Evolutionary conservation across 2,797 vertebrate genomes (phyloP), one percentile per base, ranked within the genome.

Genomic region (Pseudochirops corinnae): DNA sequence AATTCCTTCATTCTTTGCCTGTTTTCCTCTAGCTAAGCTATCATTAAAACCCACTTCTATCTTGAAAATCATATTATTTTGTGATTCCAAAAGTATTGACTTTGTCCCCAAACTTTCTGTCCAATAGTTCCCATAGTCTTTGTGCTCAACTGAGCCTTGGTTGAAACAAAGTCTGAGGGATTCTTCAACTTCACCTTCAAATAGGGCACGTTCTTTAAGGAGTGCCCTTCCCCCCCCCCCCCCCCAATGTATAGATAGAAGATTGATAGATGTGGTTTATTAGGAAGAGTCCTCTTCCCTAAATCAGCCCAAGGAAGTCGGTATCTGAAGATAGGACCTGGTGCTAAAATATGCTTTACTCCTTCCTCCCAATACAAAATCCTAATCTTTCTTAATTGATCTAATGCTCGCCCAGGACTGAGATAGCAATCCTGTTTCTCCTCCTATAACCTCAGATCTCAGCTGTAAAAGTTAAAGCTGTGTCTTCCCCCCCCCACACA

Each of bases 181-280:
- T 11, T 50, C 74, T 87, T 82, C 39, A 10, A 10, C 24, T 50
- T 39, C 74, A 46, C 39, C 74, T 87, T 50, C 74, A 46, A 24
- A 10, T 24, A 82, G 21, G 39, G 67, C 67, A 82, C 39, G 11
- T 24, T 46, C 74, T 87, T 60, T 93, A 92, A 33, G 93, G 2
- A 28, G 60, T 56, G 4, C 29, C 31, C 7, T 31, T 3, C 6
- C 21, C 0, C 1, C 29, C 0, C 0, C 4, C 0, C 31, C 12
- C 3, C 12, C 5, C 1, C 53, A 50, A 29, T 82, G 24, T 2
- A 0, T 18, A 62, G 67, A 74, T 58, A 39, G 56, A 0, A 0
- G 14, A 46, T 82, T 10, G 21, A 46, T 3, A 82, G 74, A 82
- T 1, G 4, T 3, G 39, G 21, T 26, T 87, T 87, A 26, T 26